These are phyloP conservation scores for Drosophila gunungcola DNA, from an alignment of 1,140 invertebrate species.

Conservation along the genomic window DNA sequence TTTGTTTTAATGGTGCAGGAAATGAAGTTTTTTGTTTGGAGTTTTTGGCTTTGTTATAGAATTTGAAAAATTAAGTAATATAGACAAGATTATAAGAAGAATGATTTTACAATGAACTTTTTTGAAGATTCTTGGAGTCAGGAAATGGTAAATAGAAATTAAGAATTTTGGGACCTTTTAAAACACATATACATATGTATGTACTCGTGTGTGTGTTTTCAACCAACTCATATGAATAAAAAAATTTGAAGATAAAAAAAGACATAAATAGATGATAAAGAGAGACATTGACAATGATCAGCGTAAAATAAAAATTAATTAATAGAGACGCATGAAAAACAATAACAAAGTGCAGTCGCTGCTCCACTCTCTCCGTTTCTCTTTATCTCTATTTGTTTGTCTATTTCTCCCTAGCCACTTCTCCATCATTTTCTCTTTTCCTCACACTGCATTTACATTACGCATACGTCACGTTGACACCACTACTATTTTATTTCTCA, in stretches of 20 bases:
- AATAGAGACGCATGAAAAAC: conserved; percentile 17
- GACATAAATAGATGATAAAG: not conserved
- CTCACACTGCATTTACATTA: conserved; percentile 27
- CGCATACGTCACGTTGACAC: conserved; percentile 64
- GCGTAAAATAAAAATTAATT: conserved; percentile 62
- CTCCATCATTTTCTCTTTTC: not conserved
- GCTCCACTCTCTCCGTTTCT: not conserved
- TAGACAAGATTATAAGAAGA: no score
- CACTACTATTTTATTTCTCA: not conserved
- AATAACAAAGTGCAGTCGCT: conserved; percentile 20
- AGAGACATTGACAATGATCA: conserved; percentile 60
- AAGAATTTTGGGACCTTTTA: no score
- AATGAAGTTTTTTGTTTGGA: conserved; percentile 37
- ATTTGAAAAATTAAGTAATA: no score
- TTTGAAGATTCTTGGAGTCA: no score
- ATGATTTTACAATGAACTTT: no score
- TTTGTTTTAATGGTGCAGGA: conserved; percentile 29
- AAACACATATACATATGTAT: no score
- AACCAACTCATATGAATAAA: no score
- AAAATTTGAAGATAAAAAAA: not conserved
- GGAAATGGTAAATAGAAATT: no score
- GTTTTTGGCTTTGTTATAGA: no score
- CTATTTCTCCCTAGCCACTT: not conserved
- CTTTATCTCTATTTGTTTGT: not conserved
- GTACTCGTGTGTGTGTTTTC: no score